These are phyloP conservation scores for Drosophila anomelani DNA, from an alignment of 2,888 invertebrate genomes.

Conservation along the genomic window DNA sequence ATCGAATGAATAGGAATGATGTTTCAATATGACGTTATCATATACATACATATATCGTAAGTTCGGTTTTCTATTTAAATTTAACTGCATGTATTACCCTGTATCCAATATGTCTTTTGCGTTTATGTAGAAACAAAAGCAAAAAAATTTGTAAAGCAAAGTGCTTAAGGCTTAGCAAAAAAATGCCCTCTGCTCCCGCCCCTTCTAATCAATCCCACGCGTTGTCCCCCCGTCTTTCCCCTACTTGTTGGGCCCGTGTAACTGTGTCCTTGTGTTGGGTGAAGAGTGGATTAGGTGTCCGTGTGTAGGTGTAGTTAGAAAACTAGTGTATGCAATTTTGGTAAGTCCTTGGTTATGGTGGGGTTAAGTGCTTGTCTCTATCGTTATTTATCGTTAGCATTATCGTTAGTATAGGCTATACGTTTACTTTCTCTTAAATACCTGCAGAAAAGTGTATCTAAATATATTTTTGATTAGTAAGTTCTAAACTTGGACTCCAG, in stretches of 20 bases:
- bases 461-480: conserved; percentile 81
- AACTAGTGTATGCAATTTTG: conserved; percentile 76
- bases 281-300: conserved; percentile 29
- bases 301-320: conserved; percentile 58
- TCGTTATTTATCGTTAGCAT: conserved; percentile 52
- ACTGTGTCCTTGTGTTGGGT: conserved; percentile 51
- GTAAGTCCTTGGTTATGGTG: conserved; percentile 77
- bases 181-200: conserved; percentile 52
- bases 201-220: conserved; percentile 6
- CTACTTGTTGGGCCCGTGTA: conserved; percentile 69
- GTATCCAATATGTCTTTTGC: conserved; percentile 89
- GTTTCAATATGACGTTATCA: conserved; percentile 25
- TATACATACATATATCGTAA: conserved; percentile 33
- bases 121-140: conserved; percentile 62
- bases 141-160: conserved; percentile 69
- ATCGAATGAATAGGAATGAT: conserved; percentile 39
- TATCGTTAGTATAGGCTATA: conserved; percentile 40
- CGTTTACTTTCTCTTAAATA: conserved; percentile 58
- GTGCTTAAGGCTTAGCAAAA: conserved; percentile 67
- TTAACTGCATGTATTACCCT: conserved; percentile 97
- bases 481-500: conserved; percentile 80
- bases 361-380: conserved; percentile 78
- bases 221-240: conserved; percentile 14
- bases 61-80: conserved; percentile 34
- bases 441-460: conserved; percentile 81